Base-by-base conservation (phyloP, 2,113 vertebrate genomes). In the Condylura cristata region DNA sequence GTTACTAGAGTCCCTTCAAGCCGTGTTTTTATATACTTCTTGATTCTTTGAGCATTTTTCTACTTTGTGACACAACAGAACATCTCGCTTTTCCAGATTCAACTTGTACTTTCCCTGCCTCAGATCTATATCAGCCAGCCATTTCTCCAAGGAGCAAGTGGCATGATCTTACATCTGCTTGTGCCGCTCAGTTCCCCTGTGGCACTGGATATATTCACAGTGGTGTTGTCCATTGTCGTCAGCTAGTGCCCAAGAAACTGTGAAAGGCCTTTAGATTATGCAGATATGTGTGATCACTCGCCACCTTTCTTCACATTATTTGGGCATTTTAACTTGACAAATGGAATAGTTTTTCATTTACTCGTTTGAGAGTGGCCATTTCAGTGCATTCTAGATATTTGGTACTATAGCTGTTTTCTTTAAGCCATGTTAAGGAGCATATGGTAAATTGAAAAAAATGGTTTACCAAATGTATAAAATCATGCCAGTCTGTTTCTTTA, bases 301-400 rank as follows among this genome's bases (percentile, higher is more conserved):
- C n/a, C 26, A 32, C n/a, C 13, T 92, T 76, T 44, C 48, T 91
- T 74, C 7, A 41, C 79, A 4, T 76, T 76, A 60, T 48, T 28
- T 22, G 87, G 66, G 46, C 10, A 41, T 90, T 92, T 90, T 79
- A 95, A 81, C n/a, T 30, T 86, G 76, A 71, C n/a, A 70, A 9
- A 39, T 83, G 34, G 51, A 46, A 32, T 88, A 26, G 48, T 90
- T 83, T 79, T 71, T 72, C 24, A 56, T 89, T 66, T 88, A 63
- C 34, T 83, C 37, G n/a, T 78, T 89, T 37, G 26, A 83, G 16
- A 74, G 16, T 79, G 44, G 20, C 72, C 56, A 0, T 74, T 72
- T 87, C 46, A 92, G 37, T 91, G 1, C 16, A 44, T 83, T 89
- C 58, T 56, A 24, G 14, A 74, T 58, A n/a, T 48, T 20, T 83